Conservation (phyloP, 2,888 invertebrate species). For the Philonicus albiceps region DNA sequence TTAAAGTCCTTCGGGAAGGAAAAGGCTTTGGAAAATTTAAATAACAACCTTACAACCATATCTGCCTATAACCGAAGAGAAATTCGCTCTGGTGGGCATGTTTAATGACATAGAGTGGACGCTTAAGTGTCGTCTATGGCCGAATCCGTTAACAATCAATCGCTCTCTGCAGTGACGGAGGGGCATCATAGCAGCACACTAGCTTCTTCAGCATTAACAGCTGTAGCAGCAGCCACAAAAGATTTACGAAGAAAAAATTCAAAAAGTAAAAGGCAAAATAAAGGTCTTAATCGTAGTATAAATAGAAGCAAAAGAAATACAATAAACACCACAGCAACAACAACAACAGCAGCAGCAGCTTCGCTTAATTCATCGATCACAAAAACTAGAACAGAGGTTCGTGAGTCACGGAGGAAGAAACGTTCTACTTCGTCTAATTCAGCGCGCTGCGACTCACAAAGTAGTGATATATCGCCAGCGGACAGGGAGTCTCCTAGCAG, state of each 20-base stretch:
- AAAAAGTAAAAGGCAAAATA: conserved; percentile 13
- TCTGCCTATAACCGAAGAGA: conserved; percentile 27
- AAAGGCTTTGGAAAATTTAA: not conserved
- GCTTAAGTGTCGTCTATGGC: conserved; percentile 89
- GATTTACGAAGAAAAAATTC: conserved; percentile 45
- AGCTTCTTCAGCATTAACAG: conserved; percentile 48
- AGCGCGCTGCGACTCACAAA: not conserved
- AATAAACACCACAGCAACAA: conserved; percentile 6
- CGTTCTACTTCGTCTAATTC: not conserved
- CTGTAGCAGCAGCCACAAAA: conserved; percentile 50
- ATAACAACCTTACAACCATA: not conserved
- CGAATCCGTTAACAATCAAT: conserved; percentile 84
- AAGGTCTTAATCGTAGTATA: conserved; percentile 33
- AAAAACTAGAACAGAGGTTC: not conserved
- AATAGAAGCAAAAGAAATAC: conserved; percentile 49
- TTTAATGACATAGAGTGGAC: conserved; percentile 67
- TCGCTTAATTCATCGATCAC: not conserved
- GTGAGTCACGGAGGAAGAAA: not conserved
- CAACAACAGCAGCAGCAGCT: conserved; percentile 49
- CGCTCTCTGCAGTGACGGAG: conserved; percentile 78
- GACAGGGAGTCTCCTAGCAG: conserved; percentile 22
- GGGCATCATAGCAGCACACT: conserved; percentile 63
- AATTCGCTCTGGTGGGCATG: conserved; percentile 55
- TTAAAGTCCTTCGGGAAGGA: not conserved
- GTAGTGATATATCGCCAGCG: not conserved